phyloP scores from a whole-genome alignment of 1,140 invertebrate species.

The Pseudomyrmex sp. region DNA sequence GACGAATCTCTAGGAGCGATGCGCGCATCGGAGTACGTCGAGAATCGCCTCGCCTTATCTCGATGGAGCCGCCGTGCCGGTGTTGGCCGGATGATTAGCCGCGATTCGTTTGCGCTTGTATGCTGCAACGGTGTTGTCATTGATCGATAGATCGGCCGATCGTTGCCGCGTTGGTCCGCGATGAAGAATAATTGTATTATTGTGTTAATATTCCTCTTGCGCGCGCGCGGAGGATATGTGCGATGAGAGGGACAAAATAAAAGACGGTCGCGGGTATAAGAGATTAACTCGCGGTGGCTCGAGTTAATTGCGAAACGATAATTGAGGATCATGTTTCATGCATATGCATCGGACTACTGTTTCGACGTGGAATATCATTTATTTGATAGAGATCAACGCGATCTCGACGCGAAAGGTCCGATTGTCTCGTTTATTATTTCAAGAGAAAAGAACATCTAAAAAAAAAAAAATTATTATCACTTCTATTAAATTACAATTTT shows the following conservation, averaged over 20 bases:
- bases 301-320: constrained; percentile 51
- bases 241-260: background rate
- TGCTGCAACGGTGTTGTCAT: constrained; percentile 40
- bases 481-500: background rate
- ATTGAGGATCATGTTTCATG: constrained; percentile 40
- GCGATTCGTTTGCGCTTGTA: constrained; percentile 36
- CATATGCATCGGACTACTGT: constrained; percentile 41
- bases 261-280: background rate
- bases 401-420: background rate
- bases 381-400: constrained; percentile 22
- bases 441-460: background rate
- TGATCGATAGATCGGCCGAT: constrained; percentile 55
- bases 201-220: constrained; percentile 6
- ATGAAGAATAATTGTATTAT: constrained; percentile 53
- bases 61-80: constrained; percentile 50
- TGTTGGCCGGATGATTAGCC: constrained; percentile 52
- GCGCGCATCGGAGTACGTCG: background rate
- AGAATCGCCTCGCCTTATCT: constrained; percentile 50
- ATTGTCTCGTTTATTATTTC: background rate
- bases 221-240: background rate
- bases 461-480: constrained; percentile 5
- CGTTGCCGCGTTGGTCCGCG: constrained; percentile 25
- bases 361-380: constrained; percentile 31
- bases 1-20: constrained; percentile 47
- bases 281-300: constrained; percentile 48